Conservation (phyloP, 2,797 vertebrate genomes). For the Otolemur crassicaudatus region DNA sequence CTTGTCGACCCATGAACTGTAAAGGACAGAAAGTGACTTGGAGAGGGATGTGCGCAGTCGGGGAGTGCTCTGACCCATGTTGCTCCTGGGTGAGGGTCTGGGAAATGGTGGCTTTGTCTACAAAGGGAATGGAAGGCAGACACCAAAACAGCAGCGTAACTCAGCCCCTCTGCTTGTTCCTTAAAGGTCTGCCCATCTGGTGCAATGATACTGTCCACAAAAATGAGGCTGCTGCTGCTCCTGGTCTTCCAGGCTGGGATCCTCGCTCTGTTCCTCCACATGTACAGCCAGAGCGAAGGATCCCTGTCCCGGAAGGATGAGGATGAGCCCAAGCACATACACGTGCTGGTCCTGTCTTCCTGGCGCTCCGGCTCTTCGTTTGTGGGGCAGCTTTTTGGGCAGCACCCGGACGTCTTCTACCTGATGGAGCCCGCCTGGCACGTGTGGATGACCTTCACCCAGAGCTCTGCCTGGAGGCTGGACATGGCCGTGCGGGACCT, state of each 20-base stretch:
- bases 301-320: constrained; percentile 15
- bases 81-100: background rate
- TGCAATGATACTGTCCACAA: constrained; percentile 67
- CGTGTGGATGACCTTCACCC: constrained; percentile 90
- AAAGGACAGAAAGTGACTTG: background rate
- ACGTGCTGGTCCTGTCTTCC: constrained; percentile 94
- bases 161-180: constrained; percentile 32
- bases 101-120: background rate
- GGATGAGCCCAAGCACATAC: constrained; percentile 84
- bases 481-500: constrained; percentile 94
- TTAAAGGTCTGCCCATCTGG: constrained; percentile 54
- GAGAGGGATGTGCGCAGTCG: background rate
- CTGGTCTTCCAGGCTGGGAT: constrained; percentile 87
- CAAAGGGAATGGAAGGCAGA: background rate
- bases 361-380: constrained; percentile 98
- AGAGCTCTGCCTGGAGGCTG: constrained; percentile 84
- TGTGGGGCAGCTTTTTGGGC: constrained; percentile 95
- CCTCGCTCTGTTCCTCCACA: constrained; percentile 85
- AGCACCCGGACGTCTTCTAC: constrained; percentile 96
- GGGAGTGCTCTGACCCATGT: background rate
- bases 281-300: constrained; percentile 75
- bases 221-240: constrained; percentile 81
- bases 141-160: background rate
- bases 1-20: background rate
- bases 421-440: constrained; percentile 98